These are phyloP conservation scores for Sula dactylatra DNA, from an alignment of 2,113 vertebrate genomes.

Conservation along the genomic window DNA sequence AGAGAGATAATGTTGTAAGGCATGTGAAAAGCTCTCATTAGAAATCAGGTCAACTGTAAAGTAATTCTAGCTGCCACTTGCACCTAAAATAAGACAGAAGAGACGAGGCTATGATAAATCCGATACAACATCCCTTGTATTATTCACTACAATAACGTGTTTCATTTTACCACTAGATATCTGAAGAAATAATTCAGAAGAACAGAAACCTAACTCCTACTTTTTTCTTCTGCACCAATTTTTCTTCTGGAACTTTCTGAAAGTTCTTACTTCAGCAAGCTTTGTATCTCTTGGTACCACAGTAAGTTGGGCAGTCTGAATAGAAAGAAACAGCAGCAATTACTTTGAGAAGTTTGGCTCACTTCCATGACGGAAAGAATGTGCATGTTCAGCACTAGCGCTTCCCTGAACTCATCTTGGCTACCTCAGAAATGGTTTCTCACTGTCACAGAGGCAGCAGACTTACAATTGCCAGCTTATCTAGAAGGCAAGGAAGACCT, in stretches of 20 bases:
- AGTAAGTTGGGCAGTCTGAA: not conserved
- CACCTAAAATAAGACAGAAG: slow-evolving; percentile 38
- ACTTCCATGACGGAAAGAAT: slow-evolving; percentile 5
- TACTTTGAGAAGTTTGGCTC: slow-evolving; percentile 37
- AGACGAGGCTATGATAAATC: slow-evolving; percentile 21
- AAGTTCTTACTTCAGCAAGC: not conserved
- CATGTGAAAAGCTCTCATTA: slow-evolving; percentile 55
- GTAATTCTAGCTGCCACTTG: slow-evolving; percentile 53
- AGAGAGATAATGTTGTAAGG: not conserved
- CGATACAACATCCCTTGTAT: not conserved
- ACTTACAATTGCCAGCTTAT: not conserved
- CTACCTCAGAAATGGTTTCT: not conserved
- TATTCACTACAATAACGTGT: not conserved
- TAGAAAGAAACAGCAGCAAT: slow-evolving; percentile 27
- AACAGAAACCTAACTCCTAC: not conserved
- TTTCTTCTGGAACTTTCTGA: not conserved
- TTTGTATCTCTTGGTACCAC: not conserved
- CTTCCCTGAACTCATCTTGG: not conserved
- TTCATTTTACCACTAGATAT: not conserved
- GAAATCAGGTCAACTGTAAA: slow-evolving; percentile 61
- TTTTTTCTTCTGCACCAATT: not conserved
- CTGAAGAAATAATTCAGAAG: not conserved
- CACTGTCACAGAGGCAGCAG: not conserved
- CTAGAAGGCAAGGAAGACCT: not conserved
- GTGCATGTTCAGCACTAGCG: slow-evolving; percentile 3